Base-by-base conservation (phyloP, 1,140 invertebrate genomes). In the Radopholus similis region DNA sequence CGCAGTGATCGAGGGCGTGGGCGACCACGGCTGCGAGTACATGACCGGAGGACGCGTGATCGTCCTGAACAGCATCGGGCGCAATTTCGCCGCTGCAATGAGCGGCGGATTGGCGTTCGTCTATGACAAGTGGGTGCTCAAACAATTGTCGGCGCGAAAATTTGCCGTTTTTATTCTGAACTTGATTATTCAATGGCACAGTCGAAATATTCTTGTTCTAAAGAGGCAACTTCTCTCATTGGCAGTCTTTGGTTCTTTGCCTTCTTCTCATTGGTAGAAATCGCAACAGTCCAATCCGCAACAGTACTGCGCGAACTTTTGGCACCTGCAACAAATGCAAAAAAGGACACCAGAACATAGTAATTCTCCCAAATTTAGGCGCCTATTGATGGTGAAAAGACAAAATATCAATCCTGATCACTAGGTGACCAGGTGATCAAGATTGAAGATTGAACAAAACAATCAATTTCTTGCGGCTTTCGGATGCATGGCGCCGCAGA, bases 81-180 rank as follows among this genome's bases (percentile, higher is more conserved):
- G 93, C 63, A 99, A 99, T 86, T 98, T 99, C 86, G 95, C 93
- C 40, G 95, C 95, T 64, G 95, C 95, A 75, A 97, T 97, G 93
- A 93, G 90, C 72, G 93, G 94, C 68, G 95, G 95, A 71, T 90
- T 97, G 70, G 95, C 95, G 0, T 99, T 93, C 82, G 90, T 97
- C 9, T 90, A 91, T 81, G 93, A 97, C 80, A 87, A 89, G 72
- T 92, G 21, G 37, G 64, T 35, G 11, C 11, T 34, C n/a, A n/a
- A n/a, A n/a, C n/a, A n/a, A 69, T 13, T 3, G 38, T 13, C 23
- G 32, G 23, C 23, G 51, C 32, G 32, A 15, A 18, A 54, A 13
- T 11, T 54, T 28, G 2, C 1, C 1, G 21, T 1, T 13, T 11
- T 54, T 13, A 54, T 13, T 54, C 11, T 13, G 2, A 42, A 15